Conservation (phyloP, 2,888 invertebrate species). For the Agrotis clavis region DNA sequence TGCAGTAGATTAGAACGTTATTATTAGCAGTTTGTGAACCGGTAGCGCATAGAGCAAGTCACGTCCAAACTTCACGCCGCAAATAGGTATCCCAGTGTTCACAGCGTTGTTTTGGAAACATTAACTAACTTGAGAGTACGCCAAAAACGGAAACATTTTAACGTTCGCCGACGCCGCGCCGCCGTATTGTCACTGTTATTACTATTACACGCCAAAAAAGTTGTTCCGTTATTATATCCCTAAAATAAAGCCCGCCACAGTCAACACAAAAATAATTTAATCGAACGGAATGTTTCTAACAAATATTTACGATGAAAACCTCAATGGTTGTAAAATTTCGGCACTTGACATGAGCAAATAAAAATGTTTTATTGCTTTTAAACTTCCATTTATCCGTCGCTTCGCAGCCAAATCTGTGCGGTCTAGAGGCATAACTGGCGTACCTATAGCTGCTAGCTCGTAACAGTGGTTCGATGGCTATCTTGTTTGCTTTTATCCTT, state of each 20-base stretch:
- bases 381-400: slow-evolving; percentile 71
- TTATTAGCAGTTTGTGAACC: slow-evolving; percentile 70
- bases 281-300: slow-evolving; percentile 70
- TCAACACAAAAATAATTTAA: slow-evolving; percentile 74
- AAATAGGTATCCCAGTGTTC: slow-evolving; percentile 80
- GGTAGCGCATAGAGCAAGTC: slow-evolving; percentile 71
- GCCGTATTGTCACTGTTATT: slow-evolving; percentile 82
- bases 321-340: slow-evolving; percentile 77
- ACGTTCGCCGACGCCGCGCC: slow-evolving; percentile 75
- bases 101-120: slow-evolving; percentile 87
- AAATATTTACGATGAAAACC: slow-evolving; percentile 78
- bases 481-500: slow-evolving; percentile 91
- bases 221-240: slow-evolving; percentile 70
- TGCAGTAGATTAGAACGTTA: slow-evolving; percentile 63
- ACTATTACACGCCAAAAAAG: slow-evolving; percentile 82
- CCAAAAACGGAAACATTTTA: slow-evolving; percentile 89
- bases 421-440: slow-evolving; percentile 63
- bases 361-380: slow-evolving; percentile 78
- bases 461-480: slow-evolving; percentile 87
- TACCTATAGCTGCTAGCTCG: slow-evolving; percentile 70
- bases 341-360: slow-evolving; percentile 77
- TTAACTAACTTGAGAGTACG: slow-evolving; percentile 89
- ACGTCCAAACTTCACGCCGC: slow-evolving; percentile 76
- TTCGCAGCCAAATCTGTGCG: slow-evolving; percentile 67
- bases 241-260: slow-evolving; percentile 63